These are phyloP conservation scores for Melieria picta DNA, from an alignment of 2,888 invertebrate genomes.

Conservation along the genomic window DNA sequence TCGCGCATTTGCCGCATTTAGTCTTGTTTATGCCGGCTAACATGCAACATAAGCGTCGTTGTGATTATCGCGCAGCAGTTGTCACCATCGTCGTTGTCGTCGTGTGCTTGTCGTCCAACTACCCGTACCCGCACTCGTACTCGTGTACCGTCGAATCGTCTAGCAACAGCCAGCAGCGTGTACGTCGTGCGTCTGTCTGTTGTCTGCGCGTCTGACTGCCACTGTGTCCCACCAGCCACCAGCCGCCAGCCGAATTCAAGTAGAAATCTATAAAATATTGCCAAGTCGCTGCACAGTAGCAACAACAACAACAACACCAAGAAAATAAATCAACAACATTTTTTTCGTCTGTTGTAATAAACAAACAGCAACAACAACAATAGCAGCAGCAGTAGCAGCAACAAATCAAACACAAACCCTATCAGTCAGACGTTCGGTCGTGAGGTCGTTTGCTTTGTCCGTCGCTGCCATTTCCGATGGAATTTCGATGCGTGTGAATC, in stretches of 20 bases:
- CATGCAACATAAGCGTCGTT: constrained; percentile 52
- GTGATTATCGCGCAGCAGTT: constrained; percentile 38
- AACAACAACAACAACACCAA: not conserved
- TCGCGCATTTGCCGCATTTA: constrained; percentile 49
- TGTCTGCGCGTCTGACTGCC: not conserved
- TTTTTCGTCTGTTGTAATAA: not conserved
- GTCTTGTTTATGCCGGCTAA: constrained; percentile 60
- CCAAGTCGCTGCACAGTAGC: not conserved
- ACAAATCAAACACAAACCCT: no score
- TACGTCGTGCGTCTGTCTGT: constrained; percentile 1
- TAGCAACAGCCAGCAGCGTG: constrained; percentile 7
- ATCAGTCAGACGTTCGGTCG: no score
- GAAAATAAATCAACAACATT: not conserved
- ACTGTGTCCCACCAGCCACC: not conserved
- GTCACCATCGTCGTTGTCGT: constrained; percentile 32
- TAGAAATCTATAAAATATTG: not conserved
- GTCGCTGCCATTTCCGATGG: no score
- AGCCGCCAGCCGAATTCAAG: not conserved
- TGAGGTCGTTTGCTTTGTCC: no score
- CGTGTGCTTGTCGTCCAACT: constrained; percentile 9
- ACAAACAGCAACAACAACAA: not conserved
- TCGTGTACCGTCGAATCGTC: no score
- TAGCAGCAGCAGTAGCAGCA: not conserved
- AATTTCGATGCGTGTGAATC: no score
- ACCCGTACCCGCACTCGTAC: no score